Base-by-base conservation (phyloP, 2,113 vertebrate species). In the Sphaerodactylus townsendi region DNA sequence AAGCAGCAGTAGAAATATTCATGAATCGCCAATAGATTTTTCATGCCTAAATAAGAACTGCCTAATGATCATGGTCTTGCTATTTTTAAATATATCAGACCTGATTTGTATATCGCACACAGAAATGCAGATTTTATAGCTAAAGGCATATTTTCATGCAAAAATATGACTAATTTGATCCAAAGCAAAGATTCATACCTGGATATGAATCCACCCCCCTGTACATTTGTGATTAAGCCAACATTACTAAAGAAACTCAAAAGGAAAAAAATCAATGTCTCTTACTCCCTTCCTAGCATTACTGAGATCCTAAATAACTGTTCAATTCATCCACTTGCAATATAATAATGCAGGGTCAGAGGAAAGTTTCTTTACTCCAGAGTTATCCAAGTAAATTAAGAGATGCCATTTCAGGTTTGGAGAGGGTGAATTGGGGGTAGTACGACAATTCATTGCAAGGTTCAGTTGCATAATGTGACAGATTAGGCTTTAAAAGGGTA, bases 81-180 rank as follows among this genome's bases (percentile, higher is more conserved):
- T 1, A 80, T 62, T 89, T 86, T 86, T 83, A 90, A 79, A 68
- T 46, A 68, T 15, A 66, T 28, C 14, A 46, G 41, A 50, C 48
- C 25, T 46, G 44, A 74, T 74, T 48, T 23, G 11, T n/a, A 28
- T 74, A 74, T 50, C 50, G 46, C 9, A 33, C 10, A 14, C 15
- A 30, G 28, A 14, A 3, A 33, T 74, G 14, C 56, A 59, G 56
- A 59, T 59, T 59, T 59, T 59, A 25, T 59, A 25, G 56, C 15
- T 59, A 59, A 23, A 59, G 56, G 21, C 44, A 48, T 48, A 6
- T 74, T 50, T 81, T 39, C 82, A 83, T 59, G 71, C 75, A 90
- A 92, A 81, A 89, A 66, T 83, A 90, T 87, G 72, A 78, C 39
- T 86, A 56, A 68, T 66, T 84, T 92, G 87, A 90, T 80, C 87